Evolutionary conservation across 2,113 vertebrate species (phyloP), one percentile per base, ranked within the genome.

Genomic region (Halichoerus grypus): DNA sequence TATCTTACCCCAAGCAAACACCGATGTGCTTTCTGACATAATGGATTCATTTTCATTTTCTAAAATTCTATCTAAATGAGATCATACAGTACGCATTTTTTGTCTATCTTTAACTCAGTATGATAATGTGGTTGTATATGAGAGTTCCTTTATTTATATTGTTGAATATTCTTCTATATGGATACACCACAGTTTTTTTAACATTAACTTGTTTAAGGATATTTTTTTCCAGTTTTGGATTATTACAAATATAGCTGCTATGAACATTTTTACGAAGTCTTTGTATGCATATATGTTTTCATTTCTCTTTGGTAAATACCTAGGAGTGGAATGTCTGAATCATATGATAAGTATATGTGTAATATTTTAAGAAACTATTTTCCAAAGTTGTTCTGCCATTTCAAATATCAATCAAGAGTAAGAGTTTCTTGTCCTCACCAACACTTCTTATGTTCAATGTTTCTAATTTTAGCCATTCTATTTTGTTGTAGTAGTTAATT

Each of bases 401-500:
- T 83, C 53, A 39, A 36, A 26, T 36, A 77, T 36, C 26, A 33
- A 13, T 11, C 71, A 55, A 55, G 89, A 81, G 21, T 22, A 65
- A 57, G 13, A 80, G 18, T 53, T 88, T 5, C 24, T 33, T 11
- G 14, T 67, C 76, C 28, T 88, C 36, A n/a, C 14, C 39, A 93
- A 49, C 7, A 10, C 26, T 88, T 57, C 2, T 4, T 67, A 31
- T 55, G 63, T 14, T 72, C 33, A 57, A 10, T 74, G 59, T 36
- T 86, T 91, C 63, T 94, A 24, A 91, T 80, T 59, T 79, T 89
- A 89, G 28, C 3, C 11, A 61, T 90, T 94, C 18, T 86, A 65
- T n/a, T 86, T 85, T 69, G 42, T 77, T 57, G 14, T 18, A 63
- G n/a, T 53, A 9, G 92, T 57, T 63, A 81, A 19, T 91, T 83